A percentile compares a stretch with the other conserved stretches of the same genome.
Evolutionary conservation across 2,797 vertebrate species (phyloP).

Genomic region (Sebastolobus alascanus): DNA sequence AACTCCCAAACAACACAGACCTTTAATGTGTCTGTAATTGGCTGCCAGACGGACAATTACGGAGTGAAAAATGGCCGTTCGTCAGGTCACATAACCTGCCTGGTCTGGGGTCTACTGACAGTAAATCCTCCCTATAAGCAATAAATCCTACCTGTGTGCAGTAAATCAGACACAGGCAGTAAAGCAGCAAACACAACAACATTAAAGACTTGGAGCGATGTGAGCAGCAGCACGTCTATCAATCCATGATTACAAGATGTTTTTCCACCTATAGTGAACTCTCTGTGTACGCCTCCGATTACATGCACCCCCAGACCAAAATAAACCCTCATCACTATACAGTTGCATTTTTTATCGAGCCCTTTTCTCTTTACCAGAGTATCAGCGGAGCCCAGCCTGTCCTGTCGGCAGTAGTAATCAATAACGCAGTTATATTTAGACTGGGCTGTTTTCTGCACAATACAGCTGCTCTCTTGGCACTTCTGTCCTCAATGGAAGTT

Average conservation of each 20-base stretch:
- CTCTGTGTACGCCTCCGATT: slow-evolving; percentile 6
- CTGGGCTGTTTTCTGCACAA: slow-evolving; percentile 41
- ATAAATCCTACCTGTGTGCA: slow-evolving; percentile 43
- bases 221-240: neutral
- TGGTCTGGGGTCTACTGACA: slow-evolving; percentile 1
- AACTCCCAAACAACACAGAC: slow-evolving; percentile 19
- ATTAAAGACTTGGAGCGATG: neutral
- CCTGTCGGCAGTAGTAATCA: slow-evolving; percentile 68
- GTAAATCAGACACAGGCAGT: slow-evolving; percentile 36
- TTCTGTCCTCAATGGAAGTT: slow-evolving; percentile 25
- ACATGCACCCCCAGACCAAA: slow-evolving; percentile 28
- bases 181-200: slow-evolving; percentile 29
- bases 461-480: slow-evolving; percentile 46
- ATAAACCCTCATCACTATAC: slow-evolving; percentile 33
- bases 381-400: slow-evolving; percentile 39
- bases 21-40: slow-evolving; percentile 71
- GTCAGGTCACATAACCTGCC: slow-evolving; percentile 30
- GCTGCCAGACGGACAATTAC: slow-evolving; percentile 68
- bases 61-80: slow-evolving; percentile 59
- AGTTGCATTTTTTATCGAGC: slow-evolving; percentile 43
- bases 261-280: slow-evolving; percentile 17
- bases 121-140: slow-evolving; percentile 41
- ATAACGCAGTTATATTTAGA: slow-evolving; percentile 78
- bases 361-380: slow-evolving; percentile 43
- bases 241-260: neutral